Evolutionary conservation across 2,797 vertebrate species (phyloP).

Genomic region (Notoglanidium macrostoma): DNA sequence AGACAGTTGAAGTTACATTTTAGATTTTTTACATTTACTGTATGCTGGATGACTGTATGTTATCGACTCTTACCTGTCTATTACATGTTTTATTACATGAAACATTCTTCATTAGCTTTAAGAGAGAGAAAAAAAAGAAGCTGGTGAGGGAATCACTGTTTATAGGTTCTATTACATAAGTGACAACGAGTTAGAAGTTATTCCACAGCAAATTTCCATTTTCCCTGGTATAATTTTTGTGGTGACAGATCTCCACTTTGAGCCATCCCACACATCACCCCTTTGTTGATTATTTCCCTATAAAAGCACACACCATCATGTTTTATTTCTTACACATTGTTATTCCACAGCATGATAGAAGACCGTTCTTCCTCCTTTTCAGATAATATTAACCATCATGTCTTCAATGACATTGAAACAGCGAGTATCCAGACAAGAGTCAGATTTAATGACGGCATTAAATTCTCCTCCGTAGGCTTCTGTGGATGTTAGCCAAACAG

Average conservation of each 20-base stretch:
- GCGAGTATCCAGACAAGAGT: neutral
- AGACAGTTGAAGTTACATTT: neutral
- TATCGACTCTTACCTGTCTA: neutral
- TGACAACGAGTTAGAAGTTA: neutral
- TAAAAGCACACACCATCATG: neutral
- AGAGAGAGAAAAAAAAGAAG: neutral
- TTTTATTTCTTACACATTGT: neutral
- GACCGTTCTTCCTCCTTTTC: neutral
- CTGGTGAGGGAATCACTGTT: neutral
- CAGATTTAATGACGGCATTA: slow-evolving; percentile 23
- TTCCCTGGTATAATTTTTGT: neutral
- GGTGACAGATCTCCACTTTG: neutral
- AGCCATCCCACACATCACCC: neutral
- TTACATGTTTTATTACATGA: neutral
- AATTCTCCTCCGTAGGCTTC: slow-evolving; percentile 14
- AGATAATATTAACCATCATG: neutral
- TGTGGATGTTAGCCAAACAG: slow-evolving; percentile 30
- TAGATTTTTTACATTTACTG: neutral
- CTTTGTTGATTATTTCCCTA: neutral
- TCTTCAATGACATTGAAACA: neutral
- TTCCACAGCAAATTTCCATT: neutral
- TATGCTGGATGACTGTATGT: neutral
- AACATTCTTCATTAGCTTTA: too few relatives aligned
- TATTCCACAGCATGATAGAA: neutral
- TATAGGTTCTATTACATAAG: neutral